Evolutionary conservation across 2,113 vertebrate genomes (phyloP).

Genomic region (Zosterops borbonicus): DNA sequence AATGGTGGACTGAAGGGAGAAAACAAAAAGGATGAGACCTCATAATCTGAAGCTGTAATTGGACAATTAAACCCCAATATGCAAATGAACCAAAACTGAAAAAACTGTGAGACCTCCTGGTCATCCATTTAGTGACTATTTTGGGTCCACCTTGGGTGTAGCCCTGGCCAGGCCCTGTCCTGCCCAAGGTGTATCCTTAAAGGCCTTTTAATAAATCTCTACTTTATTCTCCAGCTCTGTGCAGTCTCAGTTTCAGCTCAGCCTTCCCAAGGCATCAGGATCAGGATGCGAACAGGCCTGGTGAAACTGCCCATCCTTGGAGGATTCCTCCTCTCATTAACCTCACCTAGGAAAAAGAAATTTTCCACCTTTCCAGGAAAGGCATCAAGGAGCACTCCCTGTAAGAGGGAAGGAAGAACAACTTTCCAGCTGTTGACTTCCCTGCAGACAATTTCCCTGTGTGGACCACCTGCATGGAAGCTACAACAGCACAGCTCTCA

Average conservation of each 20-base stretch:
- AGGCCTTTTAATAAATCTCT: neutral
- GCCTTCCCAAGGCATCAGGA: neutral
- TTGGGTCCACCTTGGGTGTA: neutral
- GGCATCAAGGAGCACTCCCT: neutral
- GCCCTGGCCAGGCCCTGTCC: neutral
- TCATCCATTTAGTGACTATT: neutral
- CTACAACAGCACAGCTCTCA: neutral
- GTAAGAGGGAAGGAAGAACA: neutral
- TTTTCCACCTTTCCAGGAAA: neutral
- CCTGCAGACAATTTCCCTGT: neutral
- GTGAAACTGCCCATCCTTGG: neutral
- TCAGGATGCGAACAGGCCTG: neutral
- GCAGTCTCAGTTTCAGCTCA: neutral
- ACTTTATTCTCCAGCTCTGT: neutral
- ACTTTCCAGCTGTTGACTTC: neutral
- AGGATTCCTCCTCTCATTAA: neutral
- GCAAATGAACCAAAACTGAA: neutral
- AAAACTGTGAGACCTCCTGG: neutral
- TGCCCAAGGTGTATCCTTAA: neutral
- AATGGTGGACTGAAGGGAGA: neutral
- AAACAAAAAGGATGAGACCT: neutral
- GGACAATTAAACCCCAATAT: neutral
- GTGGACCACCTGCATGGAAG: neutral
- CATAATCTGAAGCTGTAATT: neutral
- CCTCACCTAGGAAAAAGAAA: neutral